phyloP scores from a whole-genome alignment of 2,797 vertebrate species.

The Rhabdomys pumilio region DNA sequence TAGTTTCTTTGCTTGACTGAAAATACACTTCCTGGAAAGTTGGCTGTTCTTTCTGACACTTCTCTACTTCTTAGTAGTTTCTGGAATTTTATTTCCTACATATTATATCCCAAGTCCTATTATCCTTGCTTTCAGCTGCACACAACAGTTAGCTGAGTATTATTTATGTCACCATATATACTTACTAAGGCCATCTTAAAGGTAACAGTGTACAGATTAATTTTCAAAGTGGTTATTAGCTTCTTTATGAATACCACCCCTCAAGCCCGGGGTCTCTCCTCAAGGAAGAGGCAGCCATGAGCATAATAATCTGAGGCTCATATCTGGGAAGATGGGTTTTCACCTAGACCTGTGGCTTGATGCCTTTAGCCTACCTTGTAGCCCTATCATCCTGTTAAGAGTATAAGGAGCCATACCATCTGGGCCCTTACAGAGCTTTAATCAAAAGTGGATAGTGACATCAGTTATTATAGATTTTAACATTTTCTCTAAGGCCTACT shows the following conservation, averaged over 20 bases:
- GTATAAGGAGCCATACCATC: background rate
- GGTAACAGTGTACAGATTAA: background rate
- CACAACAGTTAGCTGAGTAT: background rate
- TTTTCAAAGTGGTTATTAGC: background rate
- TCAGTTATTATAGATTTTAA: background rate
- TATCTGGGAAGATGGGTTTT: background rate
- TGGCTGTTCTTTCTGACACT: background rate
- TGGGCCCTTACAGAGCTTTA: background rate
- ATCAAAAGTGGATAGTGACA: background rate
- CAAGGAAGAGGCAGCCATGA: background rate
- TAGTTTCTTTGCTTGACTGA: background rate
- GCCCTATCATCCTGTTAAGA: background rate
- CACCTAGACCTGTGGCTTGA: background rate
- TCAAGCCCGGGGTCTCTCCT: background rate
- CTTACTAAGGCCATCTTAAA: background rate
- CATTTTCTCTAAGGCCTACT: slow-evolving; percentile 10
- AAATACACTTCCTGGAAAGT: background rate
- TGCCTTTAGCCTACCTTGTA: background rate
- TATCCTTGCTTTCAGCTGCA: background rate
- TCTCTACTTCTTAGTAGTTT: background rate
- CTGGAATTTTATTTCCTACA: slow-evolving; percentile 3
- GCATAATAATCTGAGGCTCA: background rate
- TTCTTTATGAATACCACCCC: background rate
- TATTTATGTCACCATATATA: background rate
- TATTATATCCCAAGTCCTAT: background rate